These are phyloP conservation scores for Drosophila obscura DNA, from an alignment of 1,140 invertebrate genomes.

Conservation along the genomic window DNA sequence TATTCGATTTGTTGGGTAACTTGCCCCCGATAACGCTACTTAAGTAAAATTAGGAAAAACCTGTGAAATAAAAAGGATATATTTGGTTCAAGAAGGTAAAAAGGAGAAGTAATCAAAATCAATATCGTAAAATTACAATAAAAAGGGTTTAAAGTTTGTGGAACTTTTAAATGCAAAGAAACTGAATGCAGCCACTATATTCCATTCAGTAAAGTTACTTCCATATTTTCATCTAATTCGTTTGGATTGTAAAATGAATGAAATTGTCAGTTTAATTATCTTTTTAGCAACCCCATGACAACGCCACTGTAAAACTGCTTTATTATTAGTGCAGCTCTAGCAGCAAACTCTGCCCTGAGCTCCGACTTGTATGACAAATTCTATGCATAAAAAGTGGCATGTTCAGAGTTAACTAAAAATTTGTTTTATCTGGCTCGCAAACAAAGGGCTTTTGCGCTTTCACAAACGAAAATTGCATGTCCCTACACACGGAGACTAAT, in stretches of 20 bases:
- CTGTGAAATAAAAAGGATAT: not conserved
- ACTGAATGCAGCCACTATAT: no score
- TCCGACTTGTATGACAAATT: conserved; percentile 22
- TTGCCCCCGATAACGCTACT: not conserved
- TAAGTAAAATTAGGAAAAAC: not conserved
- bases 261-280: no score
- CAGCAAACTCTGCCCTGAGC: not conserved
- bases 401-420: conserved; percentile 52
- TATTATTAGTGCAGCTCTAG: no score
- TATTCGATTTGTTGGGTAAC: conserved; percentile 2
- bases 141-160: no score
- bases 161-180: no score
- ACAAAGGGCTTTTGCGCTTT: conserved; percentile 15
- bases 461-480: conserved; percentile 51
- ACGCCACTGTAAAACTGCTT: not conserved
- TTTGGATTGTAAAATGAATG: no score
- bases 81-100: no score
- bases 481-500: conserved; percentile 37
- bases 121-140: no score
- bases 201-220: no score
- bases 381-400: conserved; percentile 47
- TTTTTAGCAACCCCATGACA: not conserved
- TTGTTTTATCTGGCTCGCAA: conserved; percentile 5
- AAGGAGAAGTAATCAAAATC: no score
- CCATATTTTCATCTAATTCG: not conserved